These are phyloP conservation scores for Odontamblyopus rebecca DNA, from an alignment of 2,797 vertebrate species.

Conservation along the genomic window DNA sequence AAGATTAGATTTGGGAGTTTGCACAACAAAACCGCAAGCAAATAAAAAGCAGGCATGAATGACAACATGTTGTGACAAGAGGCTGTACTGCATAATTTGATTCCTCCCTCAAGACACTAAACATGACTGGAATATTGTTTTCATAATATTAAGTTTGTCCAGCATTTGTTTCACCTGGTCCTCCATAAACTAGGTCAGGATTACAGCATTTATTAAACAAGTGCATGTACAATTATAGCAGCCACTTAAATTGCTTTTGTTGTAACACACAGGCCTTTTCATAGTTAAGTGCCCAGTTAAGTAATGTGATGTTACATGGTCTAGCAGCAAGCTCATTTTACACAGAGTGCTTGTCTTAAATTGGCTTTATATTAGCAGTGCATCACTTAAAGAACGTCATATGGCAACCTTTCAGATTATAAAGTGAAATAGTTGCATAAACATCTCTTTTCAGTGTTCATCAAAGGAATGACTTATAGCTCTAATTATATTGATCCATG, in stretches of 20 bases:
- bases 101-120: neutral
- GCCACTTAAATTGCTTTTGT: constrained; percentile 44
- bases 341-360: constrained; percentile 39
- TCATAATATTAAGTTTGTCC: constrained; percentile 6
- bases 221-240: constrained; percentile 24
- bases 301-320: constrained; percentile 32
- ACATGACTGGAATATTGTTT: neutral
- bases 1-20: neutral
- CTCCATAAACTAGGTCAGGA: constrained; percentile 26
- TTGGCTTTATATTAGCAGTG: constrained; percentile 36
- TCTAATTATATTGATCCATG: constrained; percentile 73
- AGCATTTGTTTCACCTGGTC: constrained; percentile 17
- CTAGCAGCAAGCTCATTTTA: constrained; percentile 44
- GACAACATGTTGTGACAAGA: neutral
- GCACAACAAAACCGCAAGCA: neutral
- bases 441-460: constrained; percentile 29
- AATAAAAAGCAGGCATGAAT: neutral
- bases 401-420: constrained; percentile 30
- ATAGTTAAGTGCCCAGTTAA: constrained; percentile 47
- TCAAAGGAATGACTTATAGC: constrained; percentile 61
- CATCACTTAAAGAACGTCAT: constrained; percentile 17
- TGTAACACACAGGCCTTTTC: constrained; percentile 33
- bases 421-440: constrained; percentile 33
- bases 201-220: constrained; percentile 17
- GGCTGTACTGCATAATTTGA: neutral